Percentiles rank a stretch among this genome's conserved stretches.
phyloP scores from a whole-genome alignment of 2,113 vertebrate species.

The Axis porcinus region DNA sequence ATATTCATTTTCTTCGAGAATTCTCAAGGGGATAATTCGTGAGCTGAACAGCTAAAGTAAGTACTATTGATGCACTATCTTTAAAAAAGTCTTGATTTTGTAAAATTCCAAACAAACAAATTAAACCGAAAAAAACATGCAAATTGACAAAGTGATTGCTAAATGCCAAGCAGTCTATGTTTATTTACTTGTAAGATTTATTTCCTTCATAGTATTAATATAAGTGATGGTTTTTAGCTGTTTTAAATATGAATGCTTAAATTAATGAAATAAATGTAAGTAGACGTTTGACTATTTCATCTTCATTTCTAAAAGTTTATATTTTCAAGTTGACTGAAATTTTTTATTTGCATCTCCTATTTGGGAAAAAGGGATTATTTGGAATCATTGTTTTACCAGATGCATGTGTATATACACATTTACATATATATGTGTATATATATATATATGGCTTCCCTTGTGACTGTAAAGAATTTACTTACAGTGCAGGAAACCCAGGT shows the following conservation, averaged over 20 bases:
- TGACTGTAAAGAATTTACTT: background rate
- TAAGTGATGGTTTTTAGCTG: background rate
- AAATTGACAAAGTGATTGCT: constrained; percentile 23
- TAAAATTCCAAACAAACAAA: constrained; percentile 57
- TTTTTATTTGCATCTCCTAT: background rate
- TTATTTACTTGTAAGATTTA: constrained; percentile 22
- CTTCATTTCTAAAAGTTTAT: background rate
- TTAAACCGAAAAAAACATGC: background rate
- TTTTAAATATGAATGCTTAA: background rate
- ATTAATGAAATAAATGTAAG: constrained; percentile 22
- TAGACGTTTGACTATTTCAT: background rate
- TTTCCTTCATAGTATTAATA: background rate
- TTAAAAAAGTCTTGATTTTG: constrained; percentile 36
- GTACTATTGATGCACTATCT: background rate
- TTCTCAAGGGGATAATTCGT: constrained; percentile 37
- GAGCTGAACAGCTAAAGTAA: constrained; percentile 14
- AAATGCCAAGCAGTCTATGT: background rate
- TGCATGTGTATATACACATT: background rate
- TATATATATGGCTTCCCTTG: background rate
- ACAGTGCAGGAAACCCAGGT: background rate
- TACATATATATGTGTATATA: background rate
- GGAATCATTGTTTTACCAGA: background rate
- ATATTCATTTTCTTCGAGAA: constrained; percentile 42
- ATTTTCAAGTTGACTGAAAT: background rate
- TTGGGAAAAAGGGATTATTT: background rate